phyloP scores from a whole-genome alignment of 2,797 vertebrate species.

The Cirrhinus molitorella region DNA sequence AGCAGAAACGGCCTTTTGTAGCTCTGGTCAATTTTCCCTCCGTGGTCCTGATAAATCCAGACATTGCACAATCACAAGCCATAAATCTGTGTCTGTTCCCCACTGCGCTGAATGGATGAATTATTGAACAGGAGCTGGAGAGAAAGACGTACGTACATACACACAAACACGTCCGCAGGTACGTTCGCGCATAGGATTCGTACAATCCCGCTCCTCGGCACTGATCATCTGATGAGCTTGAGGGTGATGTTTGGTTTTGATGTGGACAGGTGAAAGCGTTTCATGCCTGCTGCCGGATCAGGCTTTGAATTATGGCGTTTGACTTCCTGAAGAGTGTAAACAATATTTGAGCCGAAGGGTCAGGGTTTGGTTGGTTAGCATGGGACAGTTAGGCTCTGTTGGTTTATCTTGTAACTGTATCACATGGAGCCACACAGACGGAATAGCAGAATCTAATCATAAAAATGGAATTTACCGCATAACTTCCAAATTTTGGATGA shows the following conservation, averaged over 20 bases:
- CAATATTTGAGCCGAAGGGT: background rate
- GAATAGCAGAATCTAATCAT: too few relatives aligned
- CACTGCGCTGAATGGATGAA: conserved; percentile 86
- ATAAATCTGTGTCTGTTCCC: conserved; percentile 89
- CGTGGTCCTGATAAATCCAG: conserved; percentile 90
- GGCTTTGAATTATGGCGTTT: background rate
- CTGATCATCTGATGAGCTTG: conserved; percentile 31
- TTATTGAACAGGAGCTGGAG: conserved; percentile 84
- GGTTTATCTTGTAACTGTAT: background rate
- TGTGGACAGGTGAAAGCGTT: background rate
- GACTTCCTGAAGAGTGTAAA: conserved; percentile 14
- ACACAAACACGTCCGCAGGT: conserved; percentile 24
- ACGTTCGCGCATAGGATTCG: conserved; percentile 5
- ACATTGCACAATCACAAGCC: conserved; percentile 90
- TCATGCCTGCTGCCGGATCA: conserved; percentile 8
- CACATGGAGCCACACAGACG: background rate
- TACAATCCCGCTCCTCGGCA: conserved; percentile 18
- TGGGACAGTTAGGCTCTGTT: background rate
- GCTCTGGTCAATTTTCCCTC: conserved; percentile 91
- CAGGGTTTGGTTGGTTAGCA: background rate
- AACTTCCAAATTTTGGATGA: too few relatives aligned
- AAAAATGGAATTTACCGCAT: too few relatives aligned
- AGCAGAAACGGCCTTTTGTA: conserved; percentile 90
- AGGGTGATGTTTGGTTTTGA: conserved; percentile 3
- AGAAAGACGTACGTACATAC: conserved; percentile 45